Percentiles rank a stretch among this genome's conserved stretches.
These are phyloP conservation scores for Ellobium chinense DNA, from an alignment of 2,888 invertebrate genomes.

Conservation along the genomic window DNA sequence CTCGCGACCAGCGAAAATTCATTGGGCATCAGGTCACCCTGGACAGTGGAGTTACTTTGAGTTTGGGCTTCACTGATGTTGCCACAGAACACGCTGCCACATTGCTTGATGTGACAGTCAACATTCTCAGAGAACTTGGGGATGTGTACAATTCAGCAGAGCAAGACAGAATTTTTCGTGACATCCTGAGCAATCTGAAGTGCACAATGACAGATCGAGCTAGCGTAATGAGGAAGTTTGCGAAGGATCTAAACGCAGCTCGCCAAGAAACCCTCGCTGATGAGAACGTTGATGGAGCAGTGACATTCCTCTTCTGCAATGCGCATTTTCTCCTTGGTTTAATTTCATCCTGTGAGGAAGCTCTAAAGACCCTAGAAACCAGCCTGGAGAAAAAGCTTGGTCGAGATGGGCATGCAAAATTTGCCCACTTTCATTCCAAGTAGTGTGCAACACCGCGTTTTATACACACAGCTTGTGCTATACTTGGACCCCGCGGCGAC, in stretches of 20 bases:
- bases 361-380: not conserved
- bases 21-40: slow-evolving; percentile 28
- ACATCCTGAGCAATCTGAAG: not conserved
- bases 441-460: not conserved
- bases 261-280: not conserved
- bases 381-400: not conserved
- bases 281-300: not conserved
- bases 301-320: not conserved
- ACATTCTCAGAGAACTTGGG: not conserved
- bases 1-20: not conserved
- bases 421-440: not conserved
- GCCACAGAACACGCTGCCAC: slow-evolving; percentile 21
- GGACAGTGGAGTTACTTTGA: slow-evolving; percentile 12
- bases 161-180: not conserved
- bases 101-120: not conserved
- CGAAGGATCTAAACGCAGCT: not conserved
- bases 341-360: not conserved
- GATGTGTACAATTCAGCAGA: not conserved
- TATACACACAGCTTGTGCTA: not conserved
- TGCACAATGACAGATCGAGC: slow-evolving; percentile 24
- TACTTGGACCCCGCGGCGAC: slow-evolving; percentile 20
- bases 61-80: slow-evolving; percentile 18
- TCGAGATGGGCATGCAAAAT: not conserved
- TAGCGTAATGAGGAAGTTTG: slow-evolving; percentile 26
- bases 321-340: slow-evolving; percentile 2